phyloP scores from a whole-genome alignment of 2,113 vertebrate species.

The Solea solea region DNA sequence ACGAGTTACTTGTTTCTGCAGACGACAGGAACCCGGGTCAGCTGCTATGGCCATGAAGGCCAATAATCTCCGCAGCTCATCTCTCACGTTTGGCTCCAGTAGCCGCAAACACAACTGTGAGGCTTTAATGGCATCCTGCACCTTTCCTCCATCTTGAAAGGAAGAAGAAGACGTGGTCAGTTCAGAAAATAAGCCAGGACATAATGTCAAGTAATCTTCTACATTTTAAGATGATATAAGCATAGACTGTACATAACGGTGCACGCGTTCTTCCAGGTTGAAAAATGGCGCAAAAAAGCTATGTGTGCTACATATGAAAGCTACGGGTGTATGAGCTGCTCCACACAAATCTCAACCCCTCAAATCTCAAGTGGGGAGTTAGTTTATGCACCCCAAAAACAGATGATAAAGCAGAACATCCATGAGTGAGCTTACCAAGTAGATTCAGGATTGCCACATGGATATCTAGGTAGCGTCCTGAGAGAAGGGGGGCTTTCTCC shows the following conservation, averaged over 20 bases:
- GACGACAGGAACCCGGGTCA: constrained; percentile 71
- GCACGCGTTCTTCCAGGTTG: too few species aligned
- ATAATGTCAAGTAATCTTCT: neutral
- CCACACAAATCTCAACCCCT: too few species aligned
- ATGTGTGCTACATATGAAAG: too few species aligned
- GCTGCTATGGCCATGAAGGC: constrained; percentile 80
- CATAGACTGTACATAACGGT: too few species aligned
- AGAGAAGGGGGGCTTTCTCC: constrained; percentile 82
- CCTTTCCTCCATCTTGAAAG: constrained; percentile 78
- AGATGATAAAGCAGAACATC: too few species aligned
- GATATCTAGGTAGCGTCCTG: constrained; percentile 80
- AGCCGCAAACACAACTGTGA: constrained; percentile 84
- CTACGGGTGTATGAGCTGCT: too few species aligned
- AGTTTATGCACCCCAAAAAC: too few species aligned
- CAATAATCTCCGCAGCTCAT: constrained; percentile 83
- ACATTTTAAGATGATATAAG: too few species aligned
- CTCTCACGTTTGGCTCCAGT: constrained; percentile 74
- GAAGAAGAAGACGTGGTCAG: neutral
- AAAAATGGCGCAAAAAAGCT: too few species aligned
- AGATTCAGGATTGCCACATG: constrained; percentile 85
- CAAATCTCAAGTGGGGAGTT: too few species aligned
- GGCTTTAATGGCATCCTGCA: constrained; percentile 80
- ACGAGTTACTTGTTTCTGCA: constrained; percentile 84
- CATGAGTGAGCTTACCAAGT: constrained; percentile 77
- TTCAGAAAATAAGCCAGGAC: neutral